Base-by-base conservation (phyloP, 1,140 invertebrate species). In the Bombus pascuorum region DNA sequence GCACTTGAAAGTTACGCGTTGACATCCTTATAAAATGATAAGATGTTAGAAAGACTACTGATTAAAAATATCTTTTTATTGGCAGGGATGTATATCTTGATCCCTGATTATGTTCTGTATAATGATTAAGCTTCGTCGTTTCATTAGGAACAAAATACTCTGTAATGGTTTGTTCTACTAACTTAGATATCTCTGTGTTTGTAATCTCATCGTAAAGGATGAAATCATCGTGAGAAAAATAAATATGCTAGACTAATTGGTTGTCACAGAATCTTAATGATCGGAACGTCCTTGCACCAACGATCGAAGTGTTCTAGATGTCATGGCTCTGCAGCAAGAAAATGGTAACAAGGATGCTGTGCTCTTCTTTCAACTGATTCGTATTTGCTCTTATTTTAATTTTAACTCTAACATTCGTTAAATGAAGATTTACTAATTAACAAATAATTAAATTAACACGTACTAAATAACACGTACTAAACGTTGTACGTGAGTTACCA, bases 321-420 rank as follows among this genome's bases (percentile, higher is more conserved):
- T 80, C 84, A 75, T 85, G 34, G 18, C 39, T 37, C 77, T 77
- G 71, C 91, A 92, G 91, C 90, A 92, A 93, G 91, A 91, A 94
- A 94, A 93, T 47, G 85, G 91, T 93, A 93, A 93, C 92, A 92
- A 94, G 93, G 92, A 93, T 94, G 6, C 0, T 22, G 18, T 22
- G 47, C 18, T 91, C 86, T 79, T 86, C 44, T 74, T 75, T 70
- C 18, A 22, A 2, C 47, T 22, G 18, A 53, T 53, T 22, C 47
- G 47, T 53, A 53, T 22, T 53, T 53, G 22, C 5, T 53, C 47
- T 8, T 53, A 22, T 53, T 53, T 53, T 22, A 22, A 8, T 53
- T 53, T 53, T 53, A 53, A 53, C 18, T 53, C 1, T 53, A 53
- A 53, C 18, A 8, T 53, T 53, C 47, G 47, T 68, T 32, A 28